These are phyloP conservation scores for Oostethus manadensis DNA, from an alignment of 2,113 vertebrate genomes.

Conservation along the genomic window DNA sequence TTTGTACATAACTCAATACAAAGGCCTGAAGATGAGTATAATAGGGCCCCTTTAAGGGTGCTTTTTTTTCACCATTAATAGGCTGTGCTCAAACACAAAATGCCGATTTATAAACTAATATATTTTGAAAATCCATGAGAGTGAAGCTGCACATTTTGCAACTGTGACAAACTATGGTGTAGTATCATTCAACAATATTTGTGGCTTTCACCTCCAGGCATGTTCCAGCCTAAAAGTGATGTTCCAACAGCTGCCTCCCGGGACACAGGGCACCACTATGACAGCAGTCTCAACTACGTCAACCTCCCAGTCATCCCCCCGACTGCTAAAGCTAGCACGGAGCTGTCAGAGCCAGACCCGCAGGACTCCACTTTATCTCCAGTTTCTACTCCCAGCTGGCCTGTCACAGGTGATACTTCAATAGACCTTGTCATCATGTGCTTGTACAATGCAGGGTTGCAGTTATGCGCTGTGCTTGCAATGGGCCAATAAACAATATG, in stretches of 20 bases:
- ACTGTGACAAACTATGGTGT: too few species aligned
- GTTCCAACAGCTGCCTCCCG: background rate
- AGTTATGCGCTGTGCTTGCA: too few species aligned
- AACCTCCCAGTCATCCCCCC: constrained; percentile 88
- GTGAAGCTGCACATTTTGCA: too few species aligned
- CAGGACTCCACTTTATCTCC: constrained; percentile 52
- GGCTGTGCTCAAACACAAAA: too few species aligned
- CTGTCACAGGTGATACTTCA: constrained; percentile 71
- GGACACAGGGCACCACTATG: constrained; percentile 27
- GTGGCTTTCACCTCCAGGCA: constrained; percentile 15
- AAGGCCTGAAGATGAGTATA: too few species aligned
- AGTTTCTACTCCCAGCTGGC: constrained; percentile 6
- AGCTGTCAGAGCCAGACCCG: constrained; percentile 79
- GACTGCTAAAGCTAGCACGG: constrained; percentile 49
- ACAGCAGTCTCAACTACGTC: constrained; percentile 65
- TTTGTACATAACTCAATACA: too few species aligned
- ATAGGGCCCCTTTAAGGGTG: too few species aligned
- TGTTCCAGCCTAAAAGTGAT: background rate
- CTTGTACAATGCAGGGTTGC: too few species aligned
- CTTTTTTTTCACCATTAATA: too few species aligned
- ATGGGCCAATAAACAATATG: too few species aligned
- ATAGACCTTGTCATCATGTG: background rate
- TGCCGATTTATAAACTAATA: too few species aligned
- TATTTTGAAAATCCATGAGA: too few species aligned
- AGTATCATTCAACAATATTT: background rate